These are phyloP conservation scores for Antheraea assamensis DNA, from an alignment of 2,888 invertebrate species.

Conservation along the genomic window DNA sequence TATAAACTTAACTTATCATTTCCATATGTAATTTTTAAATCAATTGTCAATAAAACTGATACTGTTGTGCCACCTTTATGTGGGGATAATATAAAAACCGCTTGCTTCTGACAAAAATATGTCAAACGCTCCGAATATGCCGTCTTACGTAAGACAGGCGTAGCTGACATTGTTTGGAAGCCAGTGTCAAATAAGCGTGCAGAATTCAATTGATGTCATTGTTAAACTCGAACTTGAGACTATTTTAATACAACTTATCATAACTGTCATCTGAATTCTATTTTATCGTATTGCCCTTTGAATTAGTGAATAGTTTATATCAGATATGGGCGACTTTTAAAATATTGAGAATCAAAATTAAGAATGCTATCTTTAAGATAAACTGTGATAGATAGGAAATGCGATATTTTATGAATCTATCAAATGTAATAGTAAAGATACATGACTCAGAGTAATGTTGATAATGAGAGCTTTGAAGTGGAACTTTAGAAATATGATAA, in stretches of 20 bases:
- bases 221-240: background rate
- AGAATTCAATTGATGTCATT: constrained; percentile 3
- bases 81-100: background rate
- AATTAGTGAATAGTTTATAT: too few species aligned
- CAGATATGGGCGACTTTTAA: too few species aligned
- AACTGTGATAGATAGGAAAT: too few species aligned
- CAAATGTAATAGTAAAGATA: too few species aligned
- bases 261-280: background rate
- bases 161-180: constrained; percentile 3
- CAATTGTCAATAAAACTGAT: background rate
- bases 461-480: too few species aligned
- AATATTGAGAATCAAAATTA: too few species aligned
- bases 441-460: too few species aligned
- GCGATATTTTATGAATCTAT: too few species aligned
- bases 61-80: background rate
- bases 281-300: background rate
- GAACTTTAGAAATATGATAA: too few species aligned
- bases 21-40: background rate
- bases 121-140: background rate
- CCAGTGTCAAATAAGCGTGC: background rate
- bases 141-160: background rate
- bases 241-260: background rate
- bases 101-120: background rate
- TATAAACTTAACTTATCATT: background rate
- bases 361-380: too few species aligned